Base-by-base conservation (phyloP, 2,888 invertebrate species). In the Artemia sp. region DNA sequence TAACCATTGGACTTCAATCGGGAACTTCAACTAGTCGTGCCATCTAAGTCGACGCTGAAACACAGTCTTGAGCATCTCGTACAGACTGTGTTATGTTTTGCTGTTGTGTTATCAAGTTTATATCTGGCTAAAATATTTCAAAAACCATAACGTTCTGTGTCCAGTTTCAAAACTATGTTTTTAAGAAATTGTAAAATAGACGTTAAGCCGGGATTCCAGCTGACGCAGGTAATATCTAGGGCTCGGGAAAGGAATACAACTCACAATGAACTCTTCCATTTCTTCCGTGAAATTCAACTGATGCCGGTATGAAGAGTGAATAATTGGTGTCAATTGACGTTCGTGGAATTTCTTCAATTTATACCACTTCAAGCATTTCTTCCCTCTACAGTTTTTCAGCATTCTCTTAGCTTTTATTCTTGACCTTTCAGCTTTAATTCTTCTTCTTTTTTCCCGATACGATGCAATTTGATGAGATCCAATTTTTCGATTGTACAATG, bases 281-380 rank as follows among this genome's bases (percentile, higher is more conserved):
- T 58, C 64, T 8, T 58, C 64, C 11, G 64, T 58, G 1, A 58
- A 58, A 24, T 58, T 58, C 64, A 58, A 8, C 64, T 58, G 64
- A 10, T 58, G 64, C 24, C 64, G n/a, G 11, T 19, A 58, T 19
- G 64, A 58, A 8, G 10, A 19, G 24, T 58, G 64, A 9, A 58
- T 58, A 58, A 58, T 58, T 24, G 64, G 64, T 24, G 64, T 58
- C 64, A 58, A 58, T 19, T 19, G 24, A n/a, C 64, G n/a, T 24
- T 24, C 64, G 64, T 58, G 64, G 10, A 19, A 24, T 24, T 58
- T n/a, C 11, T 58, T 58, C 64, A 58, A 10, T 58, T 58, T 58
- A n/a, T 19, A 58, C 64, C 64, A 58, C 64, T 58, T 58, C 14
- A 19, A 24, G 64, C 64, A 58, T 24, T 58, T 58, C 2, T 9